Evolutionary conservation across 1,140 invertebrate species (phyloP).

Genomic region (Lepidurus apus): DNA sequence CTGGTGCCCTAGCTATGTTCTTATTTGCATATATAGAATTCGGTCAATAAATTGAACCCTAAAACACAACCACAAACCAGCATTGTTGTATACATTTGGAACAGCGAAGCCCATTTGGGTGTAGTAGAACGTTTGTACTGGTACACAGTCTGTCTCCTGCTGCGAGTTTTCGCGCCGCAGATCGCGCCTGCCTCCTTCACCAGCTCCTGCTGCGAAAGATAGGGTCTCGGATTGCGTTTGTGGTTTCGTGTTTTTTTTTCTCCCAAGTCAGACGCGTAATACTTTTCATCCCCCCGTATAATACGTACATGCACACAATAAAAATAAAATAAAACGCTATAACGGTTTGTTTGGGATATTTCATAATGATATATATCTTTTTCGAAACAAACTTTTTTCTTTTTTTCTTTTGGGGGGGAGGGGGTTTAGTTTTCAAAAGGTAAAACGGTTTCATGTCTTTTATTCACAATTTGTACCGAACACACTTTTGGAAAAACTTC

Average conservation of each 20-base stretch:
- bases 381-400: background rate
- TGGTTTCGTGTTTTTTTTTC: background rate
- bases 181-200: conserved; percentile 16
- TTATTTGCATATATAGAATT: background rate
- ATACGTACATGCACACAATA: no score
- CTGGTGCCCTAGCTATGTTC: background rate
- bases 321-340: no score
- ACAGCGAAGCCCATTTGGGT: conserved; percentile 1
- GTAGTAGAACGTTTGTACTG: background rate
- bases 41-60: conserved; percentile 22
- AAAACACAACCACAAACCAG: conserved; percentile 14
- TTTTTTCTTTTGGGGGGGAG: background rate
- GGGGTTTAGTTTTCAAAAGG: background rate
- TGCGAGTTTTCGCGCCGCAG: conserved; percentile 20
- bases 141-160: conserved; percentile 5
- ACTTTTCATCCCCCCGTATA: background rate
- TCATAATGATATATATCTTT: background rate
- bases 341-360: no score
- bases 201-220: conserved; percentile 20
- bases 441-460: background rate
- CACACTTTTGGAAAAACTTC: background rate
- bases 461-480: conserved; percentile 16
- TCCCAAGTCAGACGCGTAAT: background rate
- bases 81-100: conserved; percentile 11
- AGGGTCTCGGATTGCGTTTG: background rate